Base-by-base conservation (phyloP, 2,888 invertebrate species). In the Entomobrya proxima region DNA sequence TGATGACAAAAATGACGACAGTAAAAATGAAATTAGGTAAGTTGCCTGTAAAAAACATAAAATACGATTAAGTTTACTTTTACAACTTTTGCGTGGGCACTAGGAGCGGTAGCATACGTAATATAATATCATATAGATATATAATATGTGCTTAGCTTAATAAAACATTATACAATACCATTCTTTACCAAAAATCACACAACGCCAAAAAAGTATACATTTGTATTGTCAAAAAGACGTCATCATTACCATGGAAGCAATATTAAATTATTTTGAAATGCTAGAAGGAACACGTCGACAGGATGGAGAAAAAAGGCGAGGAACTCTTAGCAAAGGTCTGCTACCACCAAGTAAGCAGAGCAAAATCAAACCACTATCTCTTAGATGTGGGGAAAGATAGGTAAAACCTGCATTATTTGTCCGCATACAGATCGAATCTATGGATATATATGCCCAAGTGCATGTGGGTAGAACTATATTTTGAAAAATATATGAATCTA, bases 361-460 rank as follows among this genome's bases (percentile, higher is more conserved):
- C n/a, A 64, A 58, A 69, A 67, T 67, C 67, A 72, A 80, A 80
- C 72, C 80, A 30, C 67, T 81, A 81, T 58, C 81, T 74, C 35
- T 52, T 27, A 82, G 74, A 82, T 74, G 61, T 61, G 35, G 50
- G 18, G 55, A 50, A 35, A 74, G 82, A 82, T 82, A 82, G 82
- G 74, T 58, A 81, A 80, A 81, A 58, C 64, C 82, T 82, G 82
- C 82, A 75, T 61, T 82, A 82, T 82, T 82, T 82, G 18, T 82
- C 82, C 82, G 74, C 82, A 82, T 72, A 40, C 67, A 69, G 78
- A 78, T 78, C 52, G 69, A 79, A 79, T 67, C 50, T 79, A 64
- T 52, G 52, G 78, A 21, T 78, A 44, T 44, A 44, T 15, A 67
- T 40, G 18, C 40, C 40, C 24, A 37, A 67, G 40, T 67, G 15